Evolutionary conservation across 2,888 invertebrate genomes (phyloP).

Genomic region (Catonia carolina): DNA sequence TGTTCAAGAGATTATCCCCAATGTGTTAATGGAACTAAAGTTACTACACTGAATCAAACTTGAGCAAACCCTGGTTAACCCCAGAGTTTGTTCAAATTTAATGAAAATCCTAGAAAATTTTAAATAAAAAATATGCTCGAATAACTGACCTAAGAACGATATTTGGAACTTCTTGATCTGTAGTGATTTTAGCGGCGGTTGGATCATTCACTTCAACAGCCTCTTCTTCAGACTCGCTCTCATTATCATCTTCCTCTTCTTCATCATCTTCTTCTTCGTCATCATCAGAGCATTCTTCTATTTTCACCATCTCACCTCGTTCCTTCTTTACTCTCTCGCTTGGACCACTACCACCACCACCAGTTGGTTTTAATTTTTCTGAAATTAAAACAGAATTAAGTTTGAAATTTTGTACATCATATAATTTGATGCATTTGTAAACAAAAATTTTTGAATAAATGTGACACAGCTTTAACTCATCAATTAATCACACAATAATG

Average conservation of each 20-base stretch:
- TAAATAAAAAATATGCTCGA: too few relatives aligned
- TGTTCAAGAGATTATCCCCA: too few relatives aligned
- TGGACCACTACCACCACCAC: too few relatives aligned
- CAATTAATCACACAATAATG: too few relatives aligned
- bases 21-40: too few relatives aligned
- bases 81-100: too few relatives aligned
- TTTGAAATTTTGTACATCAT: background rate
- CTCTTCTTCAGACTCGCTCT: constrained; percentile 24
- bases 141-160: constrained; percentile 20
- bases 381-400: background rate
- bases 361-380: constrained; percentile 23
- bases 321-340: constrained; percentile 16
- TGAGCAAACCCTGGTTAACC: too few relatives aligned
- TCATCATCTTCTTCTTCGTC: constrained; percentile 34
- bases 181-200: constrained; percentile 4
- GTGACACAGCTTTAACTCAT: too few relatives aligned
- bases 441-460: too few relatives aligned
- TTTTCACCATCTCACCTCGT: constrained; percentile 19
- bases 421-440: too few relatives aligned
- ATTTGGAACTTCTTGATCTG: constrained; percentile 24
- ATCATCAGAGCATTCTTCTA: constrained; percentile 23
- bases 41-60: too few relatives aligned
- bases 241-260: constrained; percentile 37
- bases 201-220: constrained; percentile 8
- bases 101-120: too few relatives aligned